Evolutionary conservation across 1,140 invertebrate species (phyloP), one percentile per base, ranked within the genome.

Genomic region (Whitmania pigra): DNA sequence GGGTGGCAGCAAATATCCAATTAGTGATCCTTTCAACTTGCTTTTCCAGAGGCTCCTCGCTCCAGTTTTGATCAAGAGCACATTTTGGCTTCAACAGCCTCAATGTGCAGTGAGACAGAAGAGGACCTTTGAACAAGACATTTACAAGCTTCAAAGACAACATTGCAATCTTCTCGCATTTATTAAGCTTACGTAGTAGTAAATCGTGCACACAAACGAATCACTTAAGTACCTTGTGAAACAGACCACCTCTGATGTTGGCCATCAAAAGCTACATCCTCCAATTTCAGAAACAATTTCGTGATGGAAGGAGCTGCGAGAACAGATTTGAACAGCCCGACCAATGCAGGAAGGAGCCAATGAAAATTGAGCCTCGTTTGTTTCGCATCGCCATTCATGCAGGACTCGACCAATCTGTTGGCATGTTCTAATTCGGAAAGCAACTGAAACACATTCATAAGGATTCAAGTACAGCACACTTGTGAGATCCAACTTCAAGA

Each of bases 61-160:
- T 86, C 93, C 93, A 95, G 55, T 87, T 85, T 4, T 83, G 77
- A 75, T 90, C 87, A 29, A 95, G 79, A 77, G 88, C 87, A 79
- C 90, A 93, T 27, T 88, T 87, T 0, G 93, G 91, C 67, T 90
- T 87, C 74, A 88, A 82, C 71, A 88, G 80, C 75, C 88, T 81
- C 11, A 94, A 78, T 0, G 88, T 90, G 5, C 87, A 83, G 74
- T 90, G 84, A 17, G 87, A 87, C 18, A 92, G 82, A 2, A 87
- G 76, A 75, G 84, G 79, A 22, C 86, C 87, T 84, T 40, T 73
- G 75, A 76, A 71, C 43, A 57, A 2, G n/a, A 9, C 54, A 6
- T 49, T 49, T 11, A n/a, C n/a, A n/a, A n/a, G n/a, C n/a, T n/a
- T n/a, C n/a, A 49, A 49, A 49, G 31, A 36, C 2, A 6, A 3